A percentile compares a stretch with the other conserved stretches of the same genome.
These are phyloP conservation scores for Eucidaris tribuloides DNA, from an alignment of 35 echinoderm and acorn worm species.

Conservation along the genomic window DNA sequence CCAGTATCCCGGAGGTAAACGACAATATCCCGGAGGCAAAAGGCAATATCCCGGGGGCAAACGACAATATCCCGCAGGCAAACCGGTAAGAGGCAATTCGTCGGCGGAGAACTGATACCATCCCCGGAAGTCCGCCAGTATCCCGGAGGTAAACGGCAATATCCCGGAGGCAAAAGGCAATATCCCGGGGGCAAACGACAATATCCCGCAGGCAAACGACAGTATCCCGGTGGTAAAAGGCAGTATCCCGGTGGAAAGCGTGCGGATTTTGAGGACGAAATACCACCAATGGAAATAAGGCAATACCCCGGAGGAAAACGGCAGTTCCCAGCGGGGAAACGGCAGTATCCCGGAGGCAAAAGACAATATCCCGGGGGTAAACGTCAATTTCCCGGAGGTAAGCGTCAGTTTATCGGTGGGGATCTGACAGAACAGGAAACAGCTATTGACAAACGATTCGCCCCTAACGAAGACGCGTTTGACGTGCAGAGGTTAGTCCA, in stretches of 20 bases:
- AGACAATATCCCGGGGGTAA: conserved; percentile 12
- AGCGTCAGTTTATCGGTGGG: conserved; percentile 9
- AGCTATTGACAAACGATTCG: conserved; percentile 5
- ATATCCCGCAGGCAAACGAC: background rate
- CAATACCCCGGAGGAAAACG: background rate
- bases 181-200: conserved; percentile 2
- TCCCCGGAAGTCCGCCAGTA: background rate
- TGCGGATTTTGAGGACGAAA: background rate
- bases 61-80: background rate
- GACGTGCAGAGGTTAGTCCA: background rate
- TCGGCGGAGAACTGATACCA: conserved; percentile 18
- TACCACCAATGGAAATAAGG: conserved; percentile 10
- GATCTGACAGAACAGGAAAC: background rate
- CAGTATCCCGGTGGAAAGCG: conserved; percentile 20
- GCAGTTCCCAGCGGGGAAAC: background rate
- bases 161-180: conserved; percentile 5
- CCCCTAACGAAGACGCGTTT: background rate
- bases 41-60: background rate
- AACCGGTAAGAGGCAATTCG: background rate
- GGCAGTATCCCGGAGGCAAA: conserved; percentile 14
- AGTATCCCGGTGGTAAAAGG: conserved; percentile 1
- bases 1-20: conserved; percentile 12
- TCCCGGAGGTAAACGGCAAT: conserved; percentile 7
- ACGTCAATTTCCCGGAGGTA: conserved; percentile 17
- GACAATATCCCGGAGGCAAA: conserved; percentile 18